These are phyloP conservation scores for Zophobas atratus DNA, from an alignment of 1,140 invertebrate genomes.

Conservation along the genomic window DNA sequence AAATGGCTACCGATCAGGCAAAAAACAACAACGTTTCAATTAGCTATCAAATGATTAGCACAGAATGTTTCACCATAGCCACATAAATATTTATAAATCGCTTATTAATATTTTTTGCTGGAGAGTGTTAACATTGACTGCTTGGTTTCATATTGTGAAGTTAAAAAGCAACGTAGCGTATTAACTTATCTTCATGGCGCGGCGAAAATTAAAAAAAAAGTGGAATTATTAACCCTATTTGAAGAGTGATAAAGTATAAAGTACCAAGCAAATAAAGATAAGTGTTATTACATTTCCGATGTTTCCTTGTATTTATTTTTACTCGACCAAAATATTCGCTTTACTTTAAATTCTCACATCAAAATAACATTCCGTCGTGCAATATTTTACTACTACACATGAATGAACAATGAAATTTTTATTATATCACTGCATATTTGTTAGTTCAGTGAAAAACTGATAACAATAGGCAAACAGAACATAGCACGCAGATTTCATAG, in stretches of 20 bases:
- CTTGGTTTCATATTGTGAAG: not conserved
- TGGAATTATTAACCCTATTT: not conserved
- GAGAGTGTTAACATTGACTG: not conserved
- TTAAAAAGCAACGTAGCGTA: no score
- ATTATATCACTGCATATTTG: no score
- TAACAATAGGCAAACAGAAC: not conserved
- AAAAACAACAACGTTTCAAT: not conserved
- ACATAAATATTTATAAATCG: slow-evolving; percentile 9
- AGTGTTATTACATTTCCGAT: not conserved
- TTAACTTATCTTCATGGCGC: no score
- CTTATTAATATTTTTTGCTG: slow-evolving; percentile 1
- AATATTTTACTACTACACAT: no score
- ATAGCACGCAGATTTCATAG: slow-evolving; percentile 1
- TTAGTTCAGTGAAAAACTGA: not conserved
- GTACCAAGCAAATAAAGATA: not conserved
- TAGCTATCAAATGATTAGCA: not conserved
- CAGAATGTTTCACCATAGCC: not conserved
- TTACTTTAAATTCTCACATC: no score
- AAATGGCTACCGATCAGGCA: not conserved
- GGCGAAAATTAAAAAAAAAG: not conserved
- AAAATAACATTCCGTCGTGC: no score
- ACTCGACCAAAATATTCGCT: no score
- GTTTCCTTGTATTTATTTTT: not conserved
- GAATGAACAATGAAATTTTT: no score
- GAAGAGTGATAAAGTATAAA: slow-evolving; percentile 3